Percentiles rank a stretch among this genome's conserved stretches.
Conservation (phyloP, 2,888 invertebrate species). For the Xylocampa areola region DNA sequence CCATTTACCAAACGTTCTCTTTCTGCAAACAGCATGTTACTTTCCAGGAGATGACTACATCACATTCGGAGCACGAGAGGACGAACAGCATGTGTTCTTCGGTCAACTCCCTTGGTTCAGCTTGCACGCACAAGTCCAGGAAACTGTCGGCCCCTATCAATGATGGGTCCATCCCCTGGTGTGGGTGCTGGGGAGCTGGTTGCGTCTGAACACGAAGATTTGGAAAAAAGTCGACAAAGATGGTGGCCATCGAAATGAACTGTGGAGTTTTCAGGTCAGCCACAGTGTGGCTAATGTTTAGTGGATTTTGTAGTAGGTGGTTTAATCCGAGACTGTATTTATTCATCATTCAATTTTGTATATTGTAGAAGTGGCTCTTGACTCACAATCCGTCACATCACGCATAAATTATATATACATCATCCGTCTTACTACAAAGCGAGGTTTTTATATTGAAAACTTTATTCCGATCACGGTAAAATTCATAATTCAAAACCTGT, state of each 20-base stretch:
- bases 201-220: conserved; percentile 87
- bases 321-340: too few relatives aligned
- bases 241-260: not conserved
- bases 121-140: conserved; percentile 91
- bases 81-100: conserved; percentile 92
- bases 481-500: too few relatives aligned
- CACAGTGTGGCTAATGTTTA: too few relatives aligned
- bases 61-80: conserved; percentile 91
- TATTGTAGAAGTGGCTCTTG: too few relatives aligned
- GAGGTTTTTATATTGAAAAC: too few relatives aligned
- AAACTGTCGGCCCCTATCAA: conserved; percentile 90
- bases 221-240: not conserved
- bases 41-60: conserved; percentile 88
- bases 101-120: conserved; percentile 89
- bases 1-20: not conserved
- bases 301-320: too few relatives aligned
- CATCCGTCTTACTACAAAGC: too few relatives aligned
- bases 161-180: conserved; percentile 94
- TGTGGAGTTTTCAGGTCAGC: too few relatives aligned
- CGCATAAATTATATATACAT: too few relatives aligned
- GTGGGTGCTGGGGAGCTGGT: conserved; percentile 96
- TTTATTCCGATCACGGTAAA: too few relatives aligned
- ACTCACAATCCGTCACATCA: too few relatives aligned
- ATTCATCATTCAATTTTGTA: too few relatives aligned
- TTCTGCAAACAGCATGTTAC: conserved; percentile 10